These are phyloP conservation scores for Ptychochromis oligacanthus DNA, from an alignment of 2,113 vertebrate species.

Conservation along the genomic window DNA sequence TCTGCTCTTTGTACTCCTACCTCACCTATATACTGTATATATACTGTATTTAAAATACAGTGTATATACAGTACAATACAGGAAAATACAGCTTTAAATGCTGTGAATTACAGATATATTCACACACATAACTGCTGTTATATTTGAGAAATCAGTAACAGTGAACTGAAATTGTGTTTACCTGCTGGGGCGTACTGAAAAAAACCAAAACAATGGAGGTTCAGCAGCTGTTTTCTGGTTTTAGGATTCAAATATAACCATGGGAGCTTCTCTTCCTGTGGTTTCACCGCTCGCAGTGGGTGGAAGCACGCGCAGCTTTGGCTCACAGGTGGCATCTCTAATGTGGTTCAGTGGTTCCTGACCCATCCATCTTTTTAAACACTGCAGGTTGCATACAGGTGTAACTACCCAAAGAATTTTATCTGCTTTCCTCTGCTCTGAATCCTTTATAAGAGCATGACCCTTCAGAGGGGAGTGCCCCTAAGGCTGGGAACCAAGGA, in stretches of 20 bases:
- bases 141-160: not conserved
- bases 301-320: rapidly evolving
- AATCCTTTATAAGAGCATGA: not conserved
- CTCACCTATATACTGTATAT: not conserved
- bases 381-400: not conserved
- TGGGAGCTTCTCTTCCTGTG: not conserved
- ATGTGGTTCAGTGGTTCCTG: not conserved
- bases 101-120: not conserved
- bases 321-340: not conserved
- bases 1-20: not conserved
- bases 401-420: not conserved
- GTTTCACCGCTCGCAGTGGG: not conserved
- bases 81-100: not conserved
- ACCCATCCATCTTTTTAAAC: not conserved
- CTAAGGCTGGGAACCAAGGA: not conserved
- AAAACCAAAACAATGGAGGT: not conserved
- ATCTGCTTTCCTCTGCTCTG: not conserved
- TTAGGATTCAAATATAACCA: not conserved
- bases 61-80: no score
- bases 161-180: not conserved
- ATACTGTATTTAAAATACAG: no score
- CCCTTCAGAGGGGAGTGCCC: no score
- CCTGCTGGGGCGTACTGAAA: not conserved
- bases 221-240: not conserved
- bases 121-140: no score